A percentile compares a stretch with the other conserved stretches of the same genome.
These are phyloP conservation scores for Stomatorhinus ivindoensis DNA, from an alignment of 2,113 vertebrate species.

Conservation along the genomic window DNA sequence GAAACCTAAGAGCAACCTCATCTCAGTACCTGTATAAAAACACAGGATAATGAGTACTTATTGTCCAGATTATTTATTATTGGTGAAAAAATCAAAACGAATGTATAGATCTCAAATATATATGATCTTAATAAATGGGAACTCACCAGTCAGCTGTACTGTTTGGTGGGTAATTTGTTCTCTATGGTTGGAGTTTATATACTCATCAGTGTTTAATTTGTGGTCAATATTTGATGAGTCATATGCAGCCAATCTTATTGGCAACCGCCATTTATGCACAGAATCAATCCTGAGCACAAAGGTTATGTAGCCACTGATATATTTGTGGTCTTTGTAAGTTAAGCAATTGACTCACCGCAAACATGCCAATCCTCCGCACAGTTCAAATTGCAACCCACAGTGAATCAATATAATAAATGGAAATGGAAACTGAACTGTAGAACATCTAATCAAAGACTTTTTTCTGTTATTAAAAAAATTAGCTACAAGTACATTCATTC, in stretches of 20 bases:
- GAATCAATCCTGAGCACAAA: neutral
- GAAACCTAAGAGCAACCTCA: constrained; percentile 5
- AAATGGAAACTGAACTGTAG: neutral
- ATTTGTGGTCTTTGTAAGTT: neutral
- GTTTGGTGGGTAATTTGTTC: neutral
- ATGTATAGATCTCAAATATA: neutral
- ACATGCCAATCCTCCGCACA: neutral
- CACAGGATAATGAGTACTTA: neutral
- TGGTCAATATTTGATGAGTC: neutral
- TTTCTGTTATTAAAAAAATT: neutral
- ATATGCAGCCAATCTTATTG: neutral
- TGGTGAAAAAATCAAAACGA: neutral
- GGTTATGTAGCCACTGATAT: neutral
- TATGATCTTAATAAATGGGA: neutral
- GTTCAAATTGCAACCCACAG: neutral
- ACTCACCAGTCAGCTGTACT: neutral
- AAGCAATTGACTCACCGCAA: neutral
- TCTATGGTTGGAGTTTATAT: neutral
- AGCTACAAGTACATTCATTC: neutral
- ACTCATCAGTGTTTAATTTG: neutral
- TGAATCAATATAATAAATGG: neutral
- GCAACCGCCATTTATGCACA: neutral
- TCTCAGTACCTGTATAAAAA: constrained; percentile 13
- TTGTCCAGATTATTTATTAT: neutral
- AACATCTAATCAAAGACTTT: neutral